phyloP scores from a whole-genome alignment of 2,888 invertebrate genomes.

The Cecidostiba fungosa region DNA sequence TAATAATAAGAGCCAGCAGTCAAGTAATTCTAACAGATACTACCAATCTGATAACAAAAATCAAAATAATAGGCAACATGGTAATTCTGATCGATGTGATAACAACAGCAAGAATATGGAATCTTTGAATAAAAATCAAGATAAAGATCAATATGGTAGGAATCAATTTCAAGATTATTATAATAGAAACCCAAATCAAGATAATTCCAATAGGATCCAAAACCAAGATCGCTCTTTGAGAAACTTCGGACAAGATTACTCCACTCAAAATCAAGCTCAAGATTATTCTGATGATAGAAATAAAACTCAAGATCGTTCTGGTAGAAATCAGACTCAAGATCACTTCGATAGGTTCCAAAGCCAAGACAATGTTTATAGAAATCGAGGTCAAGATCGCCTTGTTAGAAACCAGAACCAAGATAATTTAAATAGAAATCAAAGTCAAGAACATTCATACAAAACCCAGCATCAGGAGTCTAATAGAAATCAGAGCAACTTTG shows the following conservation, averaged over 20 bases:
- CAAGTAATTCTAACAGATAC: neutral
- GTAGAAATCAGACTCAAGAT: neutral
- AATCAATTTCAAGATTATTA: neutral
- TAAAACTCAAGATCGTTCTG: neutral
- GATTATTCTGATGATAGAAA: neutral
- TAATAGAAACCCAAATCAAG: neutral
- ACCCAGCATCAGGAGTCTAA: neutral
- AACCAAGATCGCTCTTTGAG: neutral
- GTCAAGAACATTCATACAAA: slow-evolving; percentile 1
- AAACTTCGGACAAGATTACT: no score
- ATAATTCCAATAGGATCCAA: neutral
- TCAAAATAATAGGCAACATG: neutral
- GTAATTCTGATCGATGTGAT: neutral
- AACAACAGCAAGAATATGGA: neutral
- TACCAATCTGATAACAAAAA: neutral
- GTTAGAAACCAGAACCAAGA: slow-evolving; percentile 9
- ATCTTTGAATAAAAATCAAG: neutral
- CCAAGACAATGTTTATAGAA: neutral
- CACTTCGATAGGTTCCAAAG: neutral
- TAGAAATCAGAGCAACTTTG: neutral
- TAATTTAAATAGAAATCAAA: slow-evolving; percentile 21
- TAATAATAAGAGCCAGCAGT: neutral
- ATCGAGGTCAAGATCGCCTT: neutral
- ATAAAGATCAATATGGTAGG: neutral
- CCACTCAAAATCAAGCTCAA: neutral